These are phyloP conservation scores for Thalpophila matura DNA, from an alignment of 2,888 invertebrate genomes.

Conservation along the genomic window DNA sequence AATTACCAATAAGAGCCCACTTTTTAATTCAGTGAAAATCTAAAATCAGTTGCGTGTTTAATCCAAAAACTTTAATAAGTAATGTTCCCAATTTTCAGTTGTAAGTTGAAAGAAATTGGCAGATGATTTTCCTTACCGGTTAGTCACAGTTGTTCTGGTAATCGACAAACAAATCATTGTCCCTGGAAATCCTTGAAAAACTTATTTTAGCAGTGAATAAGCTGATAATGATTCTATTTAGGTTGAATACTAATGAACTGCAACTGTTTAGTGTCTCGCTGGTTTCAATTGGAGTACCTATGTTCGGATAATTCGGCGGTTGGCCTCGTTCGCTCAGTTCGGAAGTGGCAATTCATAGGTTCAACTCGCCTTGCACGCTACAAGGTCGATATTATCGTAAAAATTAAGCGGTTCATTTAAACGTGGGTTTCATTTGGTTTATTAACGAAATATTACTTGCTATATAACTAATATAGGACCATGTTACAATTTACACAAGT, in stretches of 20 bases:
- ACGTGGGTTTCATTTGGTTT: conserved; percentile 48
- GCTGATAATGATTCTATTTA: conserved; percentile 22
- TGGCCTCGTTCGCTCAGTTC: conserved; percentile 76
- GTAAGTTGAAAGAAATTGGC: conserved; percentile 31
- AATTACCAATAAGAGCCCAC: not conserved
- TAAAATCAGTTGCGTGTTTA: conserved; percentile 26
- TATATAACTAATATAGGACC: conserved; percentile 22
- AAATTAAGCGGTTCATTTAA: conserved; percentile 52
- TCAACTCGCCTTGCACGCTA: conserved; percentile 70
- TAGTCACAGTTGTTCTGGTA: conserved; percentile 53
- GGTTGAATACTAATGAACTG: conserved; percentile 32
- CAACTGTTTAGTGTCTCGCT: conserved; percentile 37
- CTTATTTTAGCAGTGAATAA: conserved; percentile 15
- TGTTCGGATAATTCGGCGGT: conserved; percentile 64
- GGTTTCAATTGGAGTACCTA: conserved; percentile 58
- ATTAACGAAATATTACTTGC: conserved; percentile 49
- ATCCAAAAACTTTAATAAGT: conserved; percentile 27
- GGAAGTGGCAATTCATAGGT: conserved; percentile 82
- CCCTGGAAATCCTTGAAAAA: conserved; percentile 42
- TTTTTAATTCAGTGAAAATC: conserved; percentile 27
- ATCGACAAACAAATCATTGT: conserved; percentile 27
- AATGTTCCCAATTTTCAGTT: conserved; percentile 31
- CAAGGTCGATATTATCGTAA: conserved; percentile 75
- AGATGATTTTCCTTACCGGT: conserved; percentile 37
- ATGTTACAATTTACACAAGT: conserved; percentile 13